Evolutionary conservation across 2,113 vertebrate genomes (phyloP).

Genomic region (Arvicanthis niloticus): DNA sequence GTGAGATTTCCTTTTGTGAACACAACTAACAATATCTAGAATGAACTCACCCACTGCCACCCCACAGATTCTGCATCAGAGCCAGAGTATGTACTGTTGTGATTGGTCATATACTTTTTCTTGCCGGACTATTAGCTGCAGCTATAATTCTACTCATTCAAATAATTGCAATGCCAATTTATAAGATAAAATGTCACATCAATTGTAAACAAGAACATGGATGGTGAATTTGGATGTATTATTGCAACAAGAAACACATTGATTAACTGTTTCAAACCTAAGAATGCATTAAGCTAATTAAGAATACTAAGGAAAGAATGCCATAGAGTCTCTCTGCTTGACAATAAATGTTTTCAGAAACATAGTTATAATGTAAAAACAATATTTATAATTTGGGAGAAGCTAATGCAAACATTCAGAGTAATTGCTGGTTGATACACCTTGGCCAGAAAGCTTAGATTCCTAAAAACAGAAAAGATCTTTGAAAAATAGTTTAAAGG

Average conservation of each 20-base stretch:
- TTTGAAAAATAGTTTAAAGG: not conserved
- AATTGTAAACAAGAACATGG: slow-evolving; percentile 15
- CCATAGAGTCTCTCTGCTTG: not conserved
- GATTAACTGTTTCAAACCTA: slow-evolving; percentile 29
- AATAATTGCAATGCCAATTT: slow-evolving; percentile 19
- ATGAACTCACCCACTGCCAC: not conserved
- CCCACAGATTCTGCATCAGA: not conserved
- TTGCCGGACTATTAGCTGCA: not conserved
- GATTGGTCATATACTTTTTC: not conserved
- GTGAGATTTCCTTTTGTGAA: slow-evolving; percentile 6
- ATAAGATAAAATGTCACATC: slow-evolving; percentile 48
- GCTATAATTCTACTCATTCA: slow-evolving; percentile 49
- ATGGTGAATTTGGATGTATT: slow-evolving; percentile 40
- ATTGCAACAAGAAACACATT: not conserved
- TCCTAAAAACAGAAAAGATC: not conserved
- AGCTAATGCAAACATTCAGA: not conserved
- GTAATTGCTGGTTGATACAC: not conserved
- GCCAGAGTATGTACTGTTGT: not conserved
- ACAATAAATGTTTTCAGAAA: not conserved
- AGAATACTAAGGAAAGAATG: slow-evolving; percentile 4
- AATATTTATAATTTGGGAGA: not conserved
- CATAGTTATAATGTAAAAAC: not conserved
- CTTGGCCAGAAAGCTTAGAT: not conserved
- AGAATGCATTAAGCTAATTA: not conserved
- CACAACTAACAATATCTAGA: not conserved